A percentile compares a stretch with the other conserved stretches of the same genome.
Evolutionary conservation across 2,113 vertebrate species (phyloP).

Genomic region (Leptodactylus fuscus): DNA sequence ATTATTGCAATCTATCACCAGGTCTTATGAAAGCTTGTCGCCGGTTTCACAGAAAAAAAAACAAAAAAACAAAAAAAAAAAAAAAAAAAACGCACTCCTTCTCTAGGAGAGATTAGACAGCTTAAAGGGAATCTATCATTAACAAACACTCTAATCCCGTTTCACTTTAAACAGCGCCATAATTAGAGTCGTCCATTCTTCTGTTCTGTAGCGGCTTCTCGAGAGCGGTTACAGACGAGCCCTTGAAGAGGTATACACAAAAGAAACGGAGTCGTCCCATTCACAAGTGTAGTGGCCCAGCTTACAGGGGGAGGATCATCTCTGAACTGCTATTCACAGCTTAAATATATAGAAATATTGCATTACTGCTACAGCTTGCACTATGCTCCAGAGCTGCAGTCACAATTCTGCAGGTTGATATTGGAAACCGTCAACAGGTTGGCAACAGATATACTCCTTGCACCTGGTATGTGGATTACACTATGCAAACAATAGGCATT

Average conservation of each 20-base stretch:
- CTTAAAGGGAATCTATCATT: constrained; percentile 45
- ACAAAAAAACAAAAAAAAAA: not conserved
- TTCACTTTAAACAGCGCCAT: constrained; percentile 33
- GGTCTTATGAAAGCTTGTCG: constrained; percentile 19
- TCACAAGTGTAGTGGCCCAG: not conserved
- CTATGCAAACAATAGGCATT: too few relatives aligned
- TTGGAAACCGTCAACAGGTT: not conserved
- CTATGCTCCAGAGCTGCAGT: not conserved
- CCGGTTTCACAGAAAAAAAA: not conserved
- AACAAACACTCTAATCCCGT: constrained; percentile 28
- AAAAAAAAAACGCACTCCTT: not conserved
- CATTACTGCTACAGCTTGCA: not conserved
- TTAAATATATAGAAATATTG: not conserved
- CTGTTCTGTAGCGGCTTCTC: not conserved
- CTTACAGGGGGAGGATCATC: not conserved
- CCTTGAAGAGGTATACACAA: not conserved
- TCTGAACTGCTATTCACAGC: not conserved
- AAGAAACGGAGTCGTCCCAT: not conserved
- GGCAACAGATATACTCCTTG: too few relatives aligned
- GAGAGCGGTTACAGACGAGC: not conserved
- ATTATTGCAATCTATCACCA: constrained; percentile 40
- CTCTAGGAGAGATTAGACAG: constrained; percentile 18
- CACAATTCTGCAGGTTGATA: not conserved
- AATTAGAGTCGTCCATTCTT: constrained; percentile 26
- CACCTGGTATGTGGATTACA: too few relatives aligned